These are phyloP conservation scores for Lucilia cuprina DNA, from an alignment of 1,140 invertebrate species.

Conservation along the genomic window DNA sequence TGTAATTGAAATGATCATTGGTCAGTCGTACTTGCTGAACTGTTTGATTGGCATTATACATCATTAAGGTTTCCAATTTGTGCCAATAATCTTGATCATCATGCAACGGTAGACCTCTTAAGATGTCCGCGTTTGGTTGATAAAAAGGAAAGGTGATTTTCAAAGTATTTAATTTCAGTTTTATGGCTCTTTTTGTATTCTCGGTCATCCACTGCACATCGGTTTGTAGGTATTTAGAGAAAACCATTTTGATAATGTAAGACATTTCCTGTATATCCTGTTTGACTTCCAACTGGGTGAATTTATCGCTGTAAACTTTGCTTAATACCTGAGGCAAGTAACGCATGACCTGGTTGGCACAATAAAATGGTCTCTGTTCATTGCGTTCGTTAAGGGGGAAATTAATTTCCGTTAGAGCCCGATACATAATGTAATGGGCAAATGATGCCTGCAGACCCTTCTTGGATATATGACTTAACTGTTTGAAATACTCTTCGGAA, in stretches of 20 bases:
- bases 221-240: slow-evolving; percentile 45
- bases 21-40: slow-evolving; percentile 37
- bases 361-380: slow-evolving; percentile 41
- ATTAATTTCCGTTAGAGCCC: slow-evolving; percentile 49
- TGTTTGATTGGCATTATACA: slow-evolving; percentile 44
- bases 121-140: not conserved
- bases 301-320: slow-evolving; percentile 49
- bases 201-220: slow-evolving; percentile 48
- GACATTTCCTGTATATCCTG: slow-evolving; percentile 49
- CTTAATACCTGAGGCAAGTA: slow-evolving; percentile 52
- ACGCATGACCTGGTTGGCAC: slow-evolving; percentile 44
- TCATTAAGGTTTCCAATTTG: slow-evolving; percentile 43
- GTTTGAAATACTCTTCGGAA: slow-evolving; percentile 45
- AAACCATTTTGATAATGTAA: slow-evolving; percentile 46
- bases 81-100: slow-evolving; percentile 46
- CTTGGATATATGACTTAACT: slow-evolving; percentile 43
- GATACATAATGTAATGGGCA: slow-evolving; percentile 52
- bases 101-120: slow-evolving; percentile 42
- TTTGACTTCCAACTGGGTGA: slow-evolving; percentile 44
- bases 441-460: slow-evolving; percentile 44
- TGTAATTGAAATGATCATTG: not conserved
- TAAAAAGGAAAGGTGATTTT: not conserved
- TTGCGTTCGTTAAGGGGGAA: slow-evolving; percentile 44
- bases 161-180: slow-evolving; percentile 41
- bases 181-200: slow-evolving; percentile 47